Percentiles rank a stretch among this genome's conserved stretches.
phyloP scores from a whole-genome alignment of 2,888 invertebrate species.

The Tipula unca region DNA sequence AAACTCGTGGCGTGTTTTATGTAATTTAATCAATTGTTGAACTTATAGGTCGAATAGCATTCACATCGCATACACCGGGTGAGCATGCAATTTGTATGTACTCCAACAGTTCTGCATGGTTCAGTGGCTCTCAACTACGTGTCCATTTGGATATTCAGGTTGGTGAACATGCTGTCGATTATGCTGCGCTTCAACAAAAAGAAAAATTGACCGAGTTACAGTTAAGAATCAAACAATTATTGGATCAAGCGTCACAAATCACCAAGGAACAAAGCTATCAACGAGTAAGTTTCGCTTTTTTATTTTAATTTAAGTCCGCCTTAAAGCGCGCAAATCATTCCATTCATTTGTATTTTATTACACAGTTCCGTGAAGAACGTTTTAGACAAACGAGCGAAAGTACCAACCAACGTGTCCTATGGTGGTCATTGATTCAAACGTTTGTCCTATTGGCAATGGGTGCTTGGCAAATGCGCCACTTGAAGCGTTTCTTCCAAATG shows the following conservation, averaged over 20 bases:
- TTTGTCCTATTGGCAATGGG: conserved; percentile 86
- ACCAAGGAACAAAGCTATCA: conserved; percentile 99
- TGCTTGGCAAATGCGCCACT: conserved; percentile 98
- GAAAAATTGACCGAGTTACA: conserved; percentile 95
- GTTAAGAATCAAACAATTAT: conserved; percentile 83
- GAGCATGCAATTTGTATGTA: conserved; percentile 98
- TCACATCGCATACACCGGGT: conserved; percentile 93
- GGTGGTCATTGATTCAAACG: conserved; percentile 95
- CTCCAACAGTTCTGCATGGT: conserved; percentile 97
- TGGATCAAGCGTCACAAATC: conserved; percentile 98
- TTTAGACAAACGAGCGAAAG: conserved; percentile 97
- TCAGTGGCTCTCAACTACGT: conserved; percentile 89
- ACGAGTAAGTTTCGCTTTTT: conserved; percentile 55
- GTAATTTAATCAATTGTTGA: neutral
- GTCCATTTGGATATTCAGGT: conserved; percentile 98
- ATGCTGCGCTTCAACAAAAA: conserved; percentile 93
- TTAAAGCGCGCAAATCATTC: no score
- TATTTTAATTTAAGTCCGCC: no score
- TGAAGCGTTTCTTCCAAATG: conserved; percentile 98
- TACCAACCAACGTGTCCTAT: conserved; percentile 88
- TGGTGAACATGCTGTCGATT: conserved; percentile 97
- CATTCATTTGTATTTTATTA: conserved; percentile 31
- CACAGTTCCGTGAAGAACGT: conserved; percentile 96
- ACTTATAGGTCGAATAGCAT: conserved; percentile 61
- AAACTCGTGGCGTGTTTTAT: neutral